Base-by-base conservation (phyloP, 2,888 invertebrate genomes). In the Rhabditoides inermis region DNA sequence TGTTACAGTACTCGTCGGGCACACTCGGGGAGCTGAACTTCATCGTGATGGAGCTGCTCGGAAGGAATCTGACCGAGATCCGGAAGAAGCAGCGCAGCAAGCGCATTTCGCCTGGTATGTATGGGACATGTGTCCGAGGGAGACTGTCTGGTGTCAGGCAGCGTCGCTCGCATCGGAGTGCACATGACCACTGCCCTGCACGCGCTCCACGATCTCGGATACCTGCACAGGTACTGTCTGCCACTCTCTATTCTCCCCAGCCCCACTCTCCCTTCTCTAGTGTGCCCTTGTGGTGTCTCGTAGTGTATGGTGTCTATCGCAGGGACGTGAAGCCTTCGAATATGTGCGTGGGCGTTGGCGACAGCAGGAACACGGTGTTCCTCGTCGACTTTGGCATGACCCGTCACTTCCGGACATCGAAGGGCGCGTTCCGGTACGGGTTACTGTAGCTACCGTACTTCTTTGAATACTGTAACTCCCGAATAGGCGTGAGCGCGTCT, bases 251-350 rank as follows among this genome's bases (percentile, higher is more conserved):
- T n/a, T n/a, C n/a, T n/a, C n/a, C n/a, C n/a, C n/a, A n/a, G n/a
- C n/a, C n/a, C n/a, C n/a, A n/a, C n/a, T n/a, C n/a, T n/a, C n/a
- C n/a, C n/a, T n/a, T n/a, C n/a, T n/a, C n/a, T n/a, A n/a, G n/a
- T n/a, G n/a, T n/a, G n/a, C n/a, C n/a, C n/a, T n/a, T n/a, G n/a
- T n/a, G n/a, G n/a, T n/a, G n/a, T n/a, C n/a, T n/a, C n/a, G n/a
- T n/a, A n/a, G n/a, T n/a, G n/a, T n/a, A n/a, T n/a, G n/a, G 6
- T 12, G 39, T 1, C 12, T 23, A 20, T 41, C 55, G 3, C 40
- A 61, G 67, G 26, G 69, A 73, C 52, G 56, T 73, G 23, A 73
- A 73, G 45, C 72, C 72, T 18, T 65, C 72, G 32, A 74, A 72
- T 53, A 63, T 70, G 40, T 70, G 70, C 50, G 56, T 64, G n/a